A percentile compares a stretch with the other conserved stretches of the same genome.
Evolutionary conservation across 2,113 vertebrate species (phyloP).

Genomic region (Andinoacara biseriatus): DNA sequence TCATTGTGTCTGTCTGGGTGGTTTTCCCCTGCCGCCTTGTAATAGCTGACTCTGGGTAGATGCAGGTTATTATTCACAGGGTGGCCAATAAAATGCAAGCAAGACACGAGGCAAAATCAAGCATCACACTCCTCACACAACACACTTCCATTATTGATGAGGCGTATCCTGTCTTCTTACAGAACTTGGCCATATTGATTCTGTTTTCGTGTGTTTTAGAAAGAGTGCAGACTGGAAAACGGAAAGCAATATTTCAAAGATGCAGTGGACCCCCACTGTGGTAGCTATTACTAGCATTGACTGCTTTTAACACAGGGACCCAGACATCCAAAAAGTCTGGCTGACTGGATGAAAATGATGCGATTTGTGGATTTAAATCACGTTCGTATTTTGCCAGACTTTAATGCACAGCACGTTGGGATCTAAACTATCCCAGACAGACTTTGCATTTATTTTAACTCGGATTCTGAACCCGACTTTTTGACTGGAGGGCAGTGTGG

Average conservation of each 20-base stretch:
- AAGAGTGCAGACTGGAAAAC: background rate
- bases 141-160: conserved; percentile 63
- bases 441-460: background rate
- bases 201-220: background rate
- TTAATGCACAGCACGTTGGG: too few relatives aligned
- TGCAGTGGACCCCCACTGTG: background rate
- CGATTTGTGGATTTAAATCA: conserved; percentile 10
- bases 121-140: conserved; percentile 23
- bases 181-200: conserved; percentile 40
- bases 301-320: background rate
- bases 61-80: conserved; percentile 39
- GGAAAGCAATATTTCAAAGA: background rate
- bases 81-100: conserved; percentile 21
- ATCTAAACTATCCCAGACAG: background rate
- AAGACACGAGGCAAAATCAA: background rate
- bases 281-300: conserved; percentile 4
- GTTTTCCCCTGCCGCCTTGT: conserved; percentile 7
- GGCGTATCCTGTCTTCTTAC: conserved; percentile 22
- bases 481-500: background rate
- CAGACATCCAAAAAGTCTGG: background rate
- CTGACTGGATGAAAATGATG: background rate
- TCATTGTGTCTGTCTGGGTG: background rate
- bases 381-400: background rate
- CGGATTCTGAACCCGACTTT: background rate
- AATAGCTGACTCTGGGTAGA: conserved; percentile 8